Evolutionary conservation across 2,888 invertebrate genomes (phyloP), one percentile per base, ranked within the genome.

Genomic region (Dicroscelio sp.): DNA sequence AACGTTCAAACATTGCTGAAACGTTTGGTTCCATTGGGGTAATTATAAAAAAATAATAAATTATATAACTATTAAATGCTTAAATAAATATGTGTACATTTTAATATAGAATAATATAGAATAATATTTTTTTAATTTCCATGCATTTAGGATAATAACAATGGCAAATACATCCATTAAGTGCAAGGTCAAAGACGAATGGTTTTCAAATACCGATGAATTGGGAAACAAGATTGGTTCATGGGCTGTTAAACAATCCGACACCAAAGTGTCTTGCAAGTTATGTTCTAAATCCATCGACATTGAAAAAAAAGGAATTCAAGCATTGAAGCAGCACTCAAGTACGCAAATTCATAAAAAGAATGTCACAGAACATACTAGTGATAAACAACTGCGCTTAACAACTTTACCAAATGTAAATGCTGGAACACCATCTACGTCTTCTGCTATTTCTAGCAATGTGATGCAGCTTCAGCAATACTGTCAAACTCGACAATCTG

Each of bases 121-220:
- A n/a, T n/a, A n/a, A n/a, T n/a, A n/a, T n/a, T n/a, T n/a, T n/a
- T n/a, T n/a, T n/a, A n/a, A n/a, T n/a, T n/a, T n/a, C n/a, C n/a
- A n/a, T n/a, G n/a, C n/a, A 38, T 38, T 38, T 55, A 55, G 55
- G 55, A 55, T 55, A 55, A 55, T 60, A 27, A 27, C 30, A 38
- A 38, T 12, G 27, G 14, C 67, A 31, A 67, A 33, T 8, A 14
- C 67, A 67, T 20, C 6, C n/a, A 14, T 35, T n/a, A 67, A 67
- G n/a, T 67, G 67, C n/a, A 67, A 67, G 27, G 67, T 67, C 3
- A 67, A 67, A 67, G 67, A 67, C 6, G 31, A 67, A 3, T 67
- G 67, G 67, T 67, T 67, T n/a, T n/a, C 8, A 14, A 67, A 33
- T 5, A 67, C 35, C 33, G 67, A 67, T n/a, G 67, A 67, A 8